phyloP scores from a whole-genome alignment of 2,113 vertebrate genomes.

The Plotosus lineatus region DNA sequence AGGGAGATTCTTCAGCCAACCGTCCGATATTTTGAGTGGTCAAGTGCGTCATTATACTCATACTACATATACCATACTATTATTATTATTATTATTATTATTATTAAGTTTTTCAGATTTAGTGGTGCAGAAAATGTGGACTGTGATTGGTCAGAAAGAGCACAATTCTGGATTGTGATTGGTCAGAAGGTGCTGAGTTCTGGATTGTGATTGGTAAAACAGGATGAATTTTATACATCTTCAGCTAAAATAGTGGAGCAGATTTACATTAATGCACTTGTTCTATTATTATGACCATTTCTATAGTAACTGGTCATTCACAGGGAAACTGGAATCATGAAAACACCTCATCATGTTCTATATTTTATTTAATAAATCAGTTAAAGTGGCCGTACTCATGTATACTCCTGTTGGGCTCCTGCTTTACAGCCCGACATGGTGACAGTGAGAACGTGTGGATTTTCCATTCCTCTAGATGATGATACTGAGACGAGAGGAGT shows the following conservation, averaged over 20 bases:
- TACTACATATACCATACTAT: too few relatives aligned
- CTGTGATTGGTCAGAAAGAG: not conserved
- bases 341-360: not conserved
- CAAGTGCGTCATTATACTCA: too few relatives aligned
- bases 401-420: not conserved
- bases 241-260: not conserved
- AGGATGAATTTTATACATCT: too few relatives aligned
- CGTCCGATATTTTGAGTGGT: too few relatives aligned
- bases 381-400: not conserved
- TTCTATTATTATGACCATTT: not conserved
- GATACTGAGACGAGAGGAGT: not conserved
- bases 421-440: too few relatives aligned
- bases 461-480: constrained; percentile 8
- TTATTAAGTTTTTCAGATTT: not conserved
- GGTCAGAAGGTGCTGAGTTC: not conserved
- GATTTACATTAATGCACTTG: not conserved
- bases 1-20: not conserved
- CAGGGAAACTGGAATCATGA: not conserved
- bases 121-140: not conserved
- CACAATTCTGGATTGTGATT: not conserved
- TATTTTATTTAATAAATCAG: not conserved
- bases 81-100: too few relatives aligned
- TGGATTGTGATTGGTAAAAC: not conserved
- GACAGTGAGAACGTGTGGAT: not conserved
- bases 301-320: not conserved